Conservation (phyloP, 2,888 invertebrate genomes). For the Xestia rhomboidea region DNA sequence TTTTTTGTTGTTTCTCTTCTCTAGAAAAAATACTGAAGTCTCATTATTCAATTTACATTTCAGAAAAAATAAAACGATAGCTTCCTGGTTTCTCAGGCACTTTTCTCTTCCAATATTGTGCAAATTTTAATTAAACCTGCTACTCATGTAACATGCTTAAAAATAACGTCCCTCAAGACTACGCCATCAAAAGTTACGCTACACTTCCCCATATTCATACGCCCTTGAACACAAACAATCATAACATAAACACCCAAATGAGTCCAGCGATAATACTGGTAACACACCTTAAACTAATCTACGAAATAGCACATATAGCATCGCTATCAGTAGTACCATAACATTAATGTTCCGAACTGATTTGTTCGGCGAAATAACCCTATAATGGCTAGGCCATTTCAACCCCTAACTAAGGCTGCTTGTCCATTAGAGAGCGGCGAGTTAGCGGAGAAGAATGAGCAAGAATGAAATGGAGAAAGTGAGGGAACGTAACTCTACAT, state of each 20-base stretch:
- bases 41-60: background rate
- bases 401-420: constrained; percentile 38
- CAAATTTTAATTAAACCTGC: background rate
- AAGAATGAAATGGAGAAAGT: background rate
- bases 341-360: constrained; percentile 60
- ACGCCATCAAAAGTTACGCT: constrained; percentile 7
- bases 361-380: constrained; percentile 67
- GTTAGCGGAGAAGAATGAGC: background rate
- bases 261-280: constrained; percentile 26
- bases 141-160: background rate
- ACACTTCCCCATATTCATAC: background rate
- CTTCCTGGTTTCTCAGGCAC: background rate
- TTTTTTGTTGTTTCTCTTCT: too few relatives aligned
- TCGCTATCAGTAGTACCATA: constrained; percentile 55
- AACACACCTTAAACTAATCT: constrained; percentile 58
- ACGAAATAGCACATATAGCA: constrained; percentile 39
- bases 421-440: constrained; percentile 12
- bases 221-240: constrained; percentile 37
- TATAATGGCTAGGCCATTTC: constrained; percentile 61
- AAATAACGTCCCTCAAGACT: background rate
- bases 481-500: background rate
- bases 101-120: background rate
- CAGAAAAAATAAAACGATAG: background rate
- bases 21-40: too few relatives aligned
- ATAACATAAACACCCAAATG: constrained; percentile 30